Conservation (phyloP, 2,113 vertebrate species). For the Cyphomyrus plagiostoma region DNA sequence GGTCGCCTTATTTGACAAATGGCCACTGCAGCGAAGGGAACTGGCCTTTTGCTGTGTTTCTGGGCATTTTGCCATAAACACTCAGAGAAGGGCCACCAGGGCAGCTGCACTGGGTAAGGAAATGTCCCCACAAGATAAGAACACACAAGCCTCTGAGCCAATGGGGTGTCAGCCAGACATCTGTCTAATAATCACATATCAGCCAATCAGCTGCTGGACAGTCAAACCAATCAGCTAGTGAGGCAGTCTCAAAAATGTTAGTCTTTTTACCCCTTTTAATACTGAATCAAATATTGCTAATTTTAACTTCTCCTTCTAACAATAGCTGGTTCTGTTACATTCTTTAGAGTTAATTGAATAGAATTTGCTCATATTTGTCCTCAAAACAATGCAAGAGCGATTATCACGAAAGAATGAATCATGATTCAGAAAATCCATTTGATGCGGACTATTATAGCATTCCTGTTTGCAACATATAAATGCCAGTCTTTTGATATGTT, state of each 20-base stretch:
- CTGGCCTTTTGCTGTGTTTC: not conserved
- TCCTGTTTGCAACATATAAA: not conserved
- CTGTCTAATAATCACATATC: not conserved
- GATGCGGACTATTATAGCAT: not conserved
- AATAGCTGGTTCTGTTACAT: not conserved
- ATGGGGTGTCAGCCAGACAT: not conserved
- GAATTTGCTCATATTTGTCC: not conserved
- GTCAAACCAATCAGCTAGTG: not conserved
- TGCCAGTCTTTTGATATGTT: not conserved
- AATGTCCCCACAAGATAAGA: not conserved
- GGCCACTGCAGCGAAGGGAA: constrained; percentile 14
- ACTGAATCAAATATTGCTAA: not conserved
- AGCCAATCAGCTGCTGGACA: not conserved
- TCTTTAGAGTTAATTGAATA: not conserved
- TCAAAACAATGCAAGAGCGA: not conserved
- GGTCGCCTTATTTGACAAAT: not conserved
- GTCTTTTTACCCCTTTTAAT: not conserved
- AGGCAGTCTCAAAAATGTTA: not conserved
- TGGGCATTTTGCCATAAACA: not conserved
- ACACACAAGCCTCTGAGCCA: not conserved
- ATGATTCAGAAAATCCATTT: not conserved
- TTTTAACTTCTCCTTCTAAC: not conserved
- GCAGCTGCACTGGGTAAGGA: not conserved
- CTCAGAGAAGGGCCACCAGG: not conserved
- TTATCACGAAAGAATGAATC: not conserved